These are phyloP conservation scores for Parelbella ahira DNA, from an alignment of 2,888 invertebrate species.

Conservation along the genomic window DNA sequence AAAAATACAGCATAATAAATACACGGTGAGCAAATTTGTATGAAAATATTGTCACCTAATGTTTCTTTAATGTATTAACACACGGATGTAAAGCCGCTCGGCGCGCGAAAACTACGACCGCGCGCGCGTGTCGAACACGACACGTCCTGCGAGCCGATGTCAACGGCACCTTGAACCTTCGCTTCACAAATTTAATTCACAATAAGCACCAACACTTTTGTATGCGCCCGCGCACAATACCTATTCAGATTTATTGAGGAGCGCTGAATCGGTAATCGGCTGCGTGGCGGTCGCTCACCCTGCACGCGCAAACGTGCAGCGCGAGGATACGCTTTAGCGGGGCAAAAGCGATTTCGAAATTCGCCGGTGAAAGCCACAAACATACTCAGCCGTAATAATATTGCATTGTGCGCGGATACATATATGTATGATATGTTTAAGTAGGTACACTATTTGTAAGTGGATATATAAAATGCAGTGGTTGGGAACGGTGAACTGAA, in stretches of 20 bases:
- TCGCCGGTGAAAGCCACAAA: constrained; percentile 24
- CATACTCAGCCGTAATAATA: constrained; percentile 4
- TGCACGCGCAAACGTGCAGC: no score
- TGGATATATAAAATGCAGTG: no score
- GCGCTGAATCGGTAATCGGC: constrained; percentile 58
- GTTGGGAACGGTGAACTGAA: no score
- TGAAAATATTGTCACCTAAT: no score
- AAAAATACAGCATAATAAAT: no score
- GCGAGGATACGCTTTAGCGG: constrained; percentile 40
- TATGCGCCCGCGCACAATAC: constrained; percentile 67
- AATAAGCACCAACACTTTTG: constrained; percentile 55
- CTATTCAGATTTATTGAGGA: constrained; percentile 66
- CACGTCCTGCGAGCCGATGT: constrained; percentile 49
- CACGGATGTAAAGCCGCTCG: no score
- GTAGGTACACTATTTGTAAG: no score
- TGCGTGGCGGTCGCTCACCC: constrained; percentile 59
- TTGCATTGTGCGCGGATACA: no score
- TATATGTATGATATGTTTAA: no score
- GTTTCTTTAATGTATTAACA: no score
- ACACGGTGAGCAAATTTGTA: no score
- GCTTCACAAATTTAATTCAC: constrained; percentile 58
- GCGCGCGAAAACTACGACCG: no score
- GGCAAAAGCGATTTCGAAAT: constrained; percentile 38
- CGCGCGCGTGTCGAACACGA: constrained; percentile 33
- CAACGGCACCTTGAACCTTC: constrained; percentile 56